These are phyloP conservation scores for Grammomys dolichurus DNA, from an alignment of 2,113 vertebrate species.

Conservation along the genomic window DNA sequence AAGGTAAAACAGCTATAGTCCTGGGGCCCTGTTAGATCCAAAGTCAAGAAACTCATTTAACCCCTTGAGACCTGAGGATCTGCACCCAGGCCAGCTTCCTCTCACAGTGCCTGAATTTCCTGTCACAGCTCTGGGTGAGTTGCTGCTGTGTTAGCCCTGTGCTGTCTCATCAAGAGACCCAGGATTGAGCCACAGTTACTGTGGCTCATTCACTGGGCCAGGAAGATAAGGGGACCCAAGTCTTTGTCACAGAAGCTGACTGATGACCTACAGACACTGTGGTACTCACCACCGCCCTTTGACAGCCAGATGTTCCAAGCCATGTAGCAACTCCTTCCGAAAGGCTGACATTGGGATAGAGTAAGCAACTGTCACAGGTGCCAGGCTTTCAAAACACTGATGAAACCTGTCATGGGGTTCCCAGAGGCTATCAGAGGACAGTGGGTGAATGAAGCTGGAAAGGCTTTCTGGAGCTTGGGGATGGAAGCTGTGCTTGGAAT, in stretches of 20 bases:
- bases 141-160: not conserved
- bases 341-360: not conserved
- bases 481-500: not conserved
- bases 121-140: not conserved
- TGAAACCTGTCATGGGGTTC: not conserved
- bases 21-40: conserved; percentile 74
- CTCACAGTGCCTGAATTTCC: not conserved
- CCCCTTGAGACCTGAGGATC: not conserved
- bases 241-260: not conserved
- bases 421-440: not conserved
- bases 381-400: not conserved
- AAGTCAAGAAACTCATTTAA: conserved; percentile 64
- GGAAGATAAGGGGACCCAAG: not conserved
- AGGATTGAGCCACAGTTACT: not conserved
- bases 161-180: not conserved
- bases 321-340: not conserved
- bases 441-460: not conserved
- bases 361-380: not conserved
- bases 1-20: conserved; percentile 57
- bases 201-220: not conserved
- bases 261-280: rapidly evolving
- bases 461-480: not conserved
- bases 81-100: not conserved
- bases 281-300: not conserved
- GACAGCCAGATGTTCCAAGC: not conserved